Conservation (phyloP, 2,888 invertebrate genomes). For the Phengaris alcon region DNA sequence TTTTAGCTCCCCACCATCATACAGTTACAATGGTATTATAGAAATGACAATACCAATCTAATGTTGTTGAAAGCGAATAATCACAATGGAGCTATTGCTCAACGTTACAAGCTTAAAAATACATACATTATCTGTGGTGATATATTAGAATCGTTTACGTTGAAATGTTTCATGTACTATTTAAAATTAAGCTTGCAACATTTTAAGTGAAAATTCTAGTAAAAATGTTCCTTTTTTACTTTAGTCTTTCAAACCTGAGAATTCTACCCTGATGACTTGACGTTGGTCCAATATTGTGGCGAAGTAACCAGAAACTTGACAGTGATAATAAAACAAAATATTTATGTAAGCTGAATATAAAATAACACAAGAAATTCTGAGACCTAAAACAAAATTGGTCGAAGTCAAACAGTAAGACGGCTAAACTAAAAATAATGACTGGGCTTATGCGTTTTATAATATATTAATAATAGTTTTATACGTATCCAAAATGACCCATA, state of each 20-base stretch:
- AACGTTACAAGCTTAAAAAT: conserved; percentile 42
- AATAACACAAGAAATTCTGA: conserved; percentile 40
- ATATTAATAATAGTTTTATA: conserved; percentile 74
- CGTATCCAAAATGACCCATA: conserved; percentile 69
- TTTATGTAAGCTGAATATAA: neutral
- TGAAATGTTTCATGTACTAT: neutral
- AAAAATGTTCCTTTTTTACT: too few relatives aligned
- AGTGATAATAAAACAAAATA: neutral
- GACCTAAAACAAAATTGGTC: conserved; percentile 41
- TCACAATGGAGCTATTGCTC: conserved; percentile 35
- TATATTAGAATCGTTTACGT: neutral
- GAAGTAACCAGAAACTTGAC: conserved; percentile 7
- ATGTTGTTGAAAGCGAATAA: conserved; percentile 33
- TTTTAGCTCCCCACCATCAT: conserved; percentile 39
- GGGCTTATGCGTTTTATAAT: conserved; percentile 55
- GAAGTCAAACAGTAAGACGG: conserved; percentile 43
- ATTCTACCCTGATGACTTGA: too few relatives aligned
- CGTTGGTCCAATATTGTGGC: too few relatives aligned
- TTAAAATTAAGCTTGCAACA: neutral
- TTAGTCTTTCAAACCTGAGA: too few relatives aligned
- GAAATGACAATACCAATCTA: conserved; percentile 37
- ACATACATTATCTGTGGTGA: conserved; percentile 46
- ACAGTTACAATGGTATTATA: conserved; percentile 42
- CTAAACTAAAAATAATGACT: conserved; percentile 55
- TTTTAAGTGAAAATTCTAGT: neutral